Base-by-base conservation (phyloP, 2,797 vertebrate species). In the Scolopax rusticola region DNA sequence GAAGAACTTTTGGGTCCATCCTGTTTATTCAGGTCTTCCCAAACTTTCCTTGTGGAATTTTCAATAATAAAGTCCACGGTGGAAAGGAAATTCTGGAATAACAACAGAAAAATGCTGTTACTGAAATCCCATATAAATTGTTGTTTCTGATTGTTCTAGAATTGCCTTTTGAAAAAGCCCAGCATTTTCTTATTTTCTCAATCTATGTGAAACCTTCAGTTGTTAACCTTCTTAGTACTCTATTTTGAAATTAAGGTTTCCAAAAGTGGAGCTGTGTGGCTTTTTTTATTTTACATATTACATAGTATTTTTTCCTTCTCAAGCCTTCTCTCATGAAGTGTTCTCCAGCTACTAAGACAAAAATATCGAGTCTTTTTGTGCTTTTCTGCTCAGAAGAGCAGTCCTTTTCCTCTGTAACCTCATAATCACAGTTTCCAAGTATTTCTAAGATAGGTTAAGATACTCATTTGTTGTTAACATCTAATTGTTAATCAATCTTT, bases 71-170 rank as follows among this genome's bases (percentile, higher is more conserved):
- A 23, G 19, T 98, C 96, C 51, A 99, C 96, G 17, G 98, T 98
- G 33, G 89, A 50, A 28, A 99, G 98, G 53, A 99, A 91, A 60
- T 97, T 24, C 99, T 99, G 97, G 11, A 98, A 97, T 19, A 59
- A 75, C 38, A 75, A 97, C 57, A 87, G 11, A 93, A 70, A 43
- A 90, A 78, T 41, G 38, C 25, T 75, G 50, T 93, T 85, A 95
- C 14, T 83, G 61, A 91, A 87, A 78, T 63, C 9, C 8, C 33
- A 36, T 30, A 77, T 8, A 87, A 76, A 68, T 38, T 69, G 11
- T n/a, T 84, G 36, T 32, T 90, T 91, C 60, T 79, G 28, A 45
- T 77, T 15, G 17, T n/a, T 24, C 38, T 67, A 91, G 45, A 90
- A 48, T 0, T 57, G 41, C 15, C 48, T 84, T 65, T 67, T 67